Evolutionary conservation across 2,113 vertebrate species (phyloP), one percentile per base, ranked within the genome.

Genomic region (Nansenia antarctica): DNA sequence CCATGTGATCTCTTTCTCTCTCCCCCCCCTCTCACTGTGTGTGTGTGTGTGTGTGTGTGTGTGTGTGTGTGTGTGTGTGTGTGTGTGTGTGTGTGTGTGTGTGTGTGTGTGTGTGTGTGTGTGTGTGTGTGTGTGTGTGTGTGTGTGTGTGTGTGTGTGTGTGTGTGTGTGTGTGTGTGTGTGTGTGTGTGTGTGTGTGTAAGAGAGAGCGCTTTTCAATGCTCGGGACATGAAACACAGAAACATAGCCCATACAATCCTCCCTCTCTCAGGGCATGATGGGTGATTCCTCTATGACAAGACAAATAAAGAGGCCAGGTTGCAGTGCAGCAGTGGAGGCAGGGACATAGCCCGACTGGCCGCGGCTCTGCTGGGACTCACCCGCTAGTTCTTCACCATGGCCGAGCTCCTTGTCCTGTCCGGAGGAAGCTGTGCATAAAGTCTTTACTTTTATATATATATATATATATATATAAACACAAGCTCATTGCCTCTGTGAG

Each of bases 241-340:
- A 82, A 83, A 75, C 65, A 55, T 73, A 72, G 81, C 72, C 79
- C 80, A 79, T 81, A 80, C 77, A 59, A 49, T 81, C 29, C 29
- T 14, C 11, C 18, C 14, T 42, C 76, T 86, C 89, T 82, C 49
- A 66, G 76, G 84, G 89, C 84, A 83, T 78, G 69, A 82, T 81
- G 85, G 79, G 80, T 80, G 72, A 74, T 60, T 61, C 76, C 76
- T 85, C 70, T 85, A 77, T 85, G 84, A 87, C 86, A 84, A 84
- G 85, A 60, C 39, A 15, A 69, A 81, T 78, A 74, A 75, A 76
- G 80, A 31, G 2, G 69, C 47, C 61, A 15, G 47, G 47, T 24
- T 4, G 65, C 52, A 22, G 31, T 34, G 49, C 27, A 35, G 67
- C 45, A 27, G 72, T 30, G 47, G 65, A 42, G 69, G 76, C 60